A percentile compares a stretch with the other conserved stretches of the same genome.
These are phyloP conservation scores for Sorex araneus DNA, from an alignment of 2,113 vertebrate species.

Conservation along the genomic window DNA sequence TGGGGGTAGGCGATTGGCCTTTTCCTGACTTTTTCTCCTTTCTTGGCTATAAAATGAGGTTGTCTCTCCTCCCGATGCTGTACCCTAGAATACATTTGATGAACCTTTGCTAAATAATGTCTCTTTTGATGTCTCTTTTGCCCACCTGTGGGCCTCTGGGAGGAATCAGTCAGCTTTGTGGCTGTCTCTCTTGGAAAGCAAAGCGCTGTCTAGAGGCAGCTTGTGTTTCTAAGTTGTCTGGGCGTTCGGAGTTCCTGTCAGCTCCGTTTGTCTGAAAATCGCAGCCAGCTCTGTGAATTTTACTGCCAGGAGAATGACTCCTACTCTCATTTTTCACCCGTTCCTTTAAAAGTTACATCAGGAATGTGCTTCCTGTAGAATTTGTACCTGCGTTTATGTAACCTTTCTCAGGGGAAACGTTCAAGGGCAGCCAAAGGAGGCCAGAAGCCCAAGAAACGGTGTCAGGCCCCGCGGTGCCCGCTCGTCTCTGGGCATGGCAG, in stretches of 20 bases:
- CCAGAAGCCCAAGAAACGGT: conserved; percentile 57
- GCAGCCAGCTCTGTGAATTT: background rate
- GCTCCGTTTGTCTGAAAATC: background rate
- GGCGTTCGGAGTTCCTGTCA: background rate
- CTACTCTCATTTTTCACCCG: background rate
- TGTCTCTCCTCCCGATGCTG: background rate
- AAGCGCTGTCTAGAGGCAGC: background rate
- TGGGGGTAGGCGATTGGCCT: background rate
- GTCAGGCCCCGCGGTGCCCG: conserved; percentile 52
- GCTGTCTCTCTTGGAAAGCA: background rate
- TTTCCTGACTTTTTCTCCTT: background rate
- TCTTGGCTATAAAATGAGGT: background rate
- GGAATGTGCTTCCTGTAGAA: conserved; percentile 22
- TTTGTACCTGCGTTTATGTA: conserved; percentile 3
- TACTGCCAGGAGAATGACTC: background rate
- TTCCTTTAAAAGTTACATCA: background rate
- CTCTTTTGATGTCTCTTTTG: background rate
- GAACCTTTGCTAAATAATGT: conserved; percentile 15
- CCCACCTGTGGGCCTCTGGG: background rate
- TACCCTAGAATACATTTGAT: background rate
- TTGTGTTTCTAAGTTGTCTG: background rate
- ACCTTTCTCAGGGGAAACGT: conserved; percentile 65
- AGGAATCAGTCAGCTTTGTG: background rate
- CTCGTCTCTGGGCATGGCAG: background rate
- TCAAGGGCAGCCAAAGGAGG: conserved; percentile 66